Evolutionary conservation across 2,797 vertebrate species (phyloP).

Genomic region (Holocentrus rufus): DNA sequence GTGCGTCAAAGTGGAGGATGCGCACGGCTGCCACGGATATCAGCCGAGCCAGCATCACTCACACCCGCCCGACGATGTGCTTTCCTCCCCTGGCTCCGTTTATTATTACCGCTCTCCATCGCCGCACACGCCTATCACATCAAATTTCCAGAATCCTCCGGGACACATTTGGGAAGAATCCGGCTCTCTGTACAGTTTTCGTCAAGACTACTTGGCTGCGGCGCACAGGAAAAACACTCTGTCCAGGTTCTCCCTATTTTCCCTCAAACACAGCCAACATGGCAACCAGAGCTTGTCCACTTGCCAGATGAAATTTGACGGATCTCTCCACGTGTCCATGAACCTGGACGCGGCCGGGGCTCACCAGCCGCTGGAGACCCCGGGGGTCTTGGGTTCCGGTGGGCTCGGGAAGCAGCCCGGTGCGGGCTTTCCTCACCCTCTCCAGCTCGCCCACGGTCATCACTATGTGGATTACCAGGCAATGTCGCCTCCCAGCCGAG

Average conservation of each 20-base stretch:
- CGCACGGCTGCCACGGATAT: conserved; percentile 89
- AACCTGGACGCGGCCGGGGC: conserved; percentile 82
- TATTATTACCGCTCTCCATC: conserved; percentile 92
- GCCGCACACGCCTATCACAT: conserved; percentile 81
- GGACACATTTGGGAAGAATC: conserved; percentile 92
- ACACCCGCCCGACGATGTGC: conserved; percentile 89
- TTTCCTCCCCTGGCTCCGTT: conserved; percentile 86
- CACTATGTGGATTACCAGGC: conserved; percentile 89
- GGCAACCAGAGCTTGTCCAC: conserved; percentile 84
- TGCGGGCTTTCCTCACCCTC: conserved; percentile 87
- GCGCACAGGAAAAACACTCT: conserved; percentile 90
- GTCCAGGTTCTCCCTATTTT: conserved; percentile 92
- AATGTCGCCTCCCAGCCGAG: conserved; percentile 83
- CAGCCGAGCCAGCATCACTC: conserved; percentile 85
- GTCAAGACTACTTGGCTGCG: conserved; percentile 91
- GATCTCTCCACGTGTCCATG: conserved; percentile 89
- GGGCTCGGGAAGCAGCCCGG: conserved; percentile 85
- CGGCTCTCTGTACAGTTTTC: conserved; percentile 89
- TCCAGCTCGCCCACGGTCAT: conserved; percentile 88
- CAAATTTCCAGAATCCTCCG: conserved; percentile 86
- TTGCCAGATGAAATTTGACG: conserved; percentile 94
- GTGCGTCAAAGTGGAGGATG: conserved; percentile 95
- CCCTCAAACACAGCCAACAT: conserved; percentile 90
- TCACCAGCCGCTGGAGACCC: conserved; percentile 84
- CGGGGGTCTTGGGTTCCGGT: conserved; percentile 83